Evolutionary conservation across 1,140 invertebrate species (phyloP).

Genomic region (Ips typographus): DNA sequence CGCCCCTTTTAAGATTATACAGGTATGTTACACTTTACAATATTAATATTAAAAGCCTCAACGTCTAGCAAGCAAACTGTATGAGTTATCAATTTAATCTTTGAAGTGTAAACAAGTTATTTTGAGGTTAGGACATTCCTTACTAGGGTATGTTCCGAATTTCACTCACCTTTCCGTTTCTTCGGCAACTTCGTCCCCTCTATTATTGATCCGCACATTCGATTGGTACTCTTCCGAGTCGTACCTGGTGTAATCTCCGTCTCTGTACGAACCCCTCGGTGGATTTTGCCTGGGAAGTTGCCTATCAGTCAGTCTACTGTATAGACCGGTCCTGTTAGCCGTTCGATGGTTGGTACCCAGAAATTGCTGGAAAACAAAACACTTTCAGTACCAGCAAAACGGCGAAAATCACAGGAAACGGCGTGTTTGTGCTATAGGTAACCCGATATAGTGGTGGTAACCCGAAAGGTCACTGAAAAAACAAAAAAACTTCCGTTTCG

Average conservation of each 20-base stretch:
- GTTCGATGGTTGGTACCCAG: conserved; percentile 33
- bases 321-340: conserved; percentile 40
- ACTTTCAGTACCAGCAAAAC: background rate
- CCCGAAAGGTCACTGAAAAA: too few species aligned
- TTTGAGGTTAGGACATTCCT: background rate
- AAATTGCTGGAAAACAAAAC: conserved; percentile 40
- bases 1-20: background rate
- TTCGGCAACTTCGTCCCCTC: conserved; percentile 7
- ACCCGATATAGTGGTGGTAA: too few species aligned
- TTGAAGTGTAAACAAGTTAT: background rate
- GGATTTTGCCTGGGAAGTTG: conserved; percentile 8
- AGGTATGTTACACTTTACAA: too few species aligned
- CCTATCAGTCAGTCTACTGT: conserved; percentile 29
- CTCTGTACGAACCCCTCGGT: conserved; percentile 22
- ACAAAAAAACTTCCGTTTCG: too few species aligned
- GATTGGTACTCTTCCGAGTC: background rate
- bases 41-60: too few species aligned
- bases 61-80: too few species aligned
- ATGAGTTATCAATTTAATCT: too few species aligned
- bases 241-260: conserved; percentile 7
- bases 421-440: background rate
- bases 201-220: background rate
- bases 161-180: background rate
- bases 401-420: background rate
- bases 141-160: background rate